Evolutionary conservation across 2,888 invertebrate species (phyloP), one percentile per base, ranked within the genome.

Genomic region (Glaucopsyche alexis): DNA sequence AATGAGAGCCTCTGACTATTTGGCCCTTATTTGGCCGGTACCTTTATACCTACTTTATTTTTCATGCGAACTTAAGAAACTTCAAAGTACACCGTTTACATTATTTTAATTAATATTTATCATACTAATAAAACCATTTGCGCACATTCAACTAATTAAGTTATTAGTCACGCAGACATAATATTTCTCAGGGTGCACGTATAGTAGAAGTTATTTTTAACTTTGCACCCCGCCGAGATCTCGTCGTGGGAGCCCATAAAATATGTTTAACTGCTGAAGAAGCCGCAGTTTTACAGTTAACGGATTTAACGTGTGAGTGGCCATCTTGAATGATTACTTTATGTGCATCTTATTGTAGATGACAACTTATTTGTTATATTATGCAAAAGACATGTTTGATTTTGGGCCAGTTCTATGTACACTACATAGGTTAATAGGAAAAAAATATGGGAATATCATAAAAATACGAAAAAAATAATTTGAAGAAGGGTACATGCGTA

Each of bases 181-280:
- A 67, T 67, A 67, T 67, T 67, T 19, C 67, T 45, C 16, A 16
- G 1, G 45, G 9, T 11, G 42, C 66, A 19, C 66, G 66, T 2
- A 29, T 67, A 45, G 60, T 6, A 29, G 60, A 7, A 60, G 66
- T 45, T 67, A 45, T 67, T 67, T 69, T 49, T 11, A 69, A 69
- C 47, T 69, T 29, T 14, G 7, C 45, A 16, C 5, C 13, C 67
- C 67, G 45, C 29, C 14, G 47, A 29, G 69, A 69, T 69, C 29
- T 60, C 60, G 29, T 13, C 9, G 66, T 14, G 40, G 66, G 42
- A 42, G 66, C 40, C 38, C 19, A 69, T 69, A 69, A 69, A 49
- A 47, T 69, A 69, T 49, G 49, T 67, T 49, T 69, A 69, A 69
- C 69, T 45, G 69, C 69, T 69, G 13, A 69, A 45, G 67, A 16